A percentile compares a stretch with the other conserved stretches of the same genome.
Evolutionary conservation across 2,797 vertebrate genomes (phyloP).

Genomic region (Argyrosomus regius): DNA sequence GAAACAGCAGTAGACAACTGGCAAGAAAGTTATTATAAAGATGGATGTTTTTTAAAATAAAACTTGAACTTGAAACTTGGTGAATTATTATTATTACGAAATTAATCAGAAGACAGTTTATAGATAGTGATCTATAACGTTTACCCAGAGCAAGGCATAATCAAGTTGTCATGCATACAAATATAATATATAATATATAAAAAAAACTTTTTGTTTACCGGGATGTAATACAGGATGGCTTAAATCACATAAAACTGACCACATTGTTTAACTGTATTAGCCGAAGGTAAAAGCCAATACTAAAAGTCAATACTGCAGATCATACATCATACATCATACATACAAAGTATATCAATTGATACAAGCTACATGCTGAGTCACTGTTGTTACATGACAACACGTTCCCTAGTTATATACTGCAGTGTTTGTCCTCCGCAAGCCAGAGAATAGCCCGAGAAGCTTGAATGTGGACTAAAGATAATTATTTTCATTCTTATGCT

Average conservation of each 20-base stretch:
- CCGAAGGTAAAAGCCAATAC: slow-evolving; percentile 2
- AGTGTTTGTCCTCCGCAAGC: slow-evolving; percentile 11
- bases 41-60: not conserved
- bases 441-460: not conserved
- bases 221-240: not conserved
- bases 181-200: too few species aligned
- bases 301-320: slow-evolving; percentile 6
- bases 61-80: not conserved
- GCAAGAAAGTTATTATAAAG: not conserved
- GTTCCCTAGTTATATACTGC: not conserved
- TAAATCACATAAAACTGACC: not conserved
- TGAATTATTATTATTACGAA: not conserved
- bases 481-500: not conserved
- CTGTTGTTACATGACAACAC: not conserved
- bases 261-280: not conserved
- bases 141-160: too few species aligned
- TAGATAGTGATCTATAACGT: too few species aligned
- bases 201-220: not conserved
- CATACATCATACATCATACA: not conserved
- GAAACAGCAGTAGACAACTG: not conserved
- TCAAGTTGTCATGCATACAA: too few species aligned
- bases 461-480: not conserved
- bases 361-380: slow-evolving; percentile 2
- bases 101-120: not conserved
- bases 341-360: not conserved